Conservation (phyloP, 1,140 invertebrate species). For the Zophobas morio region DNA sequence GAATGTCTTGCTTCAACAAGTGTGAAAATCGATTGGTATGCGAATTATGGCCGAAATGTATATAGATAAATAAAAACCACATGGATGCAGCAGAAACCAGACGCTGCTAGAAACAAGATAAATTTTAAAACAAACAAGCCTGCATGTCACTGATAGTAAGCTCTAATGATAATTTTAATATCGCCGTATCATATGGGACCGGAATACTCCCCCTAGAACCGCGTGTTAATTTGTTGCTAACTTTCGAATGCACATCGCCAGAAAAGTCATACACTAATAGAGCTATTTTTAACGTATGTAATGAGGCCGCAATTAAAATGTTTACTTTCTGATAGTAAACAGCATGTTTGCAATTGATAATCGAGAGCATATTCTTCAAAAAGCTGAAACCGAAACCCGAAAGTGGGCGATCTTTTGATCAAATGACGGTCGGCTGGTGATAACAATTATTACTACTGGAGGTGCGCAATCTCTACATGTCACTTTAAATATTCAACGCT, state of each 20-base stretch:
- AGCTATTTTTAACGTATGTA: too few species aligned
- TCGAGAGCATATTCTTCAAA: too few species aligned
- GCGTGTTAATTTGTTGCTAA: too few species aligned
- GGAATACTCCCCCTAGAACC: constrained; percentile 22
- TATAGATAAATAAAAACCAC: constrained; percentile 11
- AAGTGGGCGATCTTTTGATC: constrained; percentile 21
- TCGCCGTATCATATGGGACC: constrained; percentile 14
- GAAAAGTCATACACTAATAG: too few species aligned
- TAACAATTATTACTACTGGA: not conserved
- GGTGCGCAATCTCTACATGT: constrained; percentile 19
- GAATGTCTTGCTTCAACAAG: not conserved
- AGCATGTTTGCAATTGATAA: too few species aligned
- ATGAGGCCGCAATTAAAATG: too few species aligned
- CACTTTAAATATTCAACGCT: constrained; percentile 11
- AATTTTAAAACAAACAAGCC: constrained; percentile 32
- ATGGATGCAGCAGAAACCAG: constrained; percentile 17
- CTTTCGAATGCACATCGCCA: too few species aligned
- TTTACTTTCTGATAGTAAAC: too few species aligned
- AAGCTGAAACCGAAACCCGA: constrained; percentile 1
- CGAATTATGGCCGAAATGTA: constrained; percentile 2
- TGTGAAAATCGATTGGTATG: too few species aligned
- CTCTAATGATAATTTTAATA: constrained; percentile 2
- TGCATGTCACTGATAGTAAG: constrained; percentile 16
- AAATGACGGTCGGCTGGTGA: too few species aligned
- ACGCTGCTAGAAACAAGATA: constrained; percentile 30